Percentiles rank a stretch among this genome's conserved stretches.
phyloP scores from a whole-genome alignment of 2,113 vertebrate genomes.

The Mesembrinibis cayennensis region DNA sequence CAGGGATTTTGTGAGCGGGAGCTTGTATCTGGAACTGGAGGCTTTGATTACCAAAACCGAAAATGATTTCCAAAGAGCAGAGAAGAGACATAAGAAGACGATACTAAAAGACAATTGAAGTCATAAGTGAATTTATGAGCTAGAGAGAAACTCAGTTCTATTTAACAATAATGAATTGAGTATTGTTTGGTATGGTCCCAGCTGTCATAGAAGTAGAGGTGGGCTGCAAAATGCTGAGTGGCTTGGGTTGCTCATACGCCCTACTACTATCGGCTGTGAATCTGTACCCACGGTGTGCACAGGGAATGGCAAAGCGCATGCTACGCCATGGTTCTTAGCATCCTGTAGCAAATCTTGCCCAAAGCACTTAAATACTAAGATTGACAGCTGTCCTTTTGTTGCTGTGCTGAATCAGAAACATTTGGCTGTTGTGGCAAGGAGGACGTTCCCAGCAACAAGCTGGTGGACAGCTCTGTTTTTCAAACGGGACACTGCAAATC shows the following conservation, averaged over 20 bases:
- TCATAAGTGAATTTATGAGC: not conserved
- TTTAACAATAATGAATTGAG: not conserved
- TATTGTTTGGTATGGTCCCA: not conserved
- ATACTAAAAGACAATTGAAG: not conserved
- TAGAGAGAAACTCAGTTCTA: not conserved
- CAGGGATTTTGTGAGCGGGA: not conserved
- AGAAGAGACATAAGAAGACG: not conserved
- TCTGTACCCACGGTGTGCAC: not conserved
- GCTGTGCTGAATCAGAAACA: not conserved
- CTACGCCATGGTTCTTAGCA: fast-evolving
- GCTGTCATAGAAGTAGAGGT: not conserved
- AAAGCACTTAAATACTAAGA: not conserved
- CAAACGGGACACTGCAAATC: not conserved
- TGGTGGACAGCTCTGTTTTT: not conserved
- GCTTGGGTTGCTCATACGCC: not conserved
- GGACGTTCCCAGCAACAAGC: not conserved
- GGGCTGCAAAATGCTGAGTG: not conserved
- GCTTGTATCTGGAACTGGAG: not conserved
- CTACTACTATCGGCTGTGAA: not conserved
- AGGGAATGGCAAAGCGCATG: not conserved
- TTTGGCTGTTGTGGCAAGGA: not conserved
- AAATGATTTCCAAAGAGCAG: not conserved
- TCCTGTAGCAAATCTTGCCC: not conserved
- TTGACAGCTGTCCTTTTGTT: not conserved
- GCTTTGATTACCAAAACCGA: not conserved